phyloP scores from a whole-genome alignment of 2,888 invertebrate species.

The Tenthredo distinguenda region DNA sequence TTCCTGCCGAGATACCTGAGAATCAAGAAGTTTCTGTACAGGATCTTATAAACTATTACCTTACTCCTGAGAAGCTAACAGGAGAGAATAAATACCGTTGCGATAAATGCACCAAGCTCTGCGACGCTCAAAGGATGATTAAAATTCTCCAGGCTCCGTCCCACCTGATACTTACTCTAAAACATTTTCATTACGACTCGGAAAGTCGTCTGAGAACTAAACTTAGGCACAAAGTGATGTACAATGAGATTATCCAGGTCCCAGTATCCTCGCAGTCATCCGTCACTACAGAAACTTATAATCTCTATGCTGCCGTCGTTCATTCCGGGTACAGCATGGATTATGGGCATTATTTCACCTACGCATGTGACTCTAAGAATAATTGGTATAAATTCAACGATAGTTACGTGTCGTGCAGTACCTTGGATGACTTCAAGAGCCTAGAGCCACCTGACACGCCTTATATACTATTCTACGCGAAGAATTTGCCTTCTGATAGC shows the following conservation, averaged over 20 bases:
- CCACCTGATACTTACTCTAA: constrained; percentile 89
- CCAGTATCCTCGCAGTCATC: constrained; percentile 68
- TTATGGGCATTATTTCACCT: constrained; percentile 93
- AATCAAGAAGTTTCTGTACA: constrained; percentile 84
- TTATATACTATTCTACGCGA: constrained; percentile 89
- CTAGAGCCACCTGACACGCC: constrained; percentile 88
- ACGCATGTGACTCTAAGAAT: constrained; percentile 84
- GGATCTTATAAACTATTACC: constrained; percentile 87
- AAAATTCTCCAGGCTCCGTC: constrained; percentile 87
- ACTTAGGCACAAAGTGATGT: constrained; percentile 85
- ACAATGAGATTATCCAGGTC: constrained; percentile 81
- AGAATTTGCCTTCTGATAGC: constrained; percentile 69
- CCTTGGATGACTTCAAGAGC: constrained; percentile 82
- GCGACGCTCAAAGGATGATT: constrained; percentile 88
- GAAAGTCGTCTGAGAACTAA: constrained; percentile 88
- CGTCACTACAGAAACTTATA: constrained; percentile 80
- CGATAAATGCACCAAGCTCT: constrained; percentile 86
- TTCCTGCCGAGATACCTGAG: constrained; percentile 81
- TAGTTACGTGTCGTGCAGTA: constrained; percentile 83
- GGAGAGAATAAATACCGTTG: constrained; percentile 93
- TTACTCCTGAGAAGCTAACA: constrained; percentile 87
- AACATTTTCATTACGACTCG: constrained; percentile 88
- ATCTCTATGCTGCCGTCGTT: constrained; percentile 90
- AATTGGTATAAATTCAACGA: constrained; percentile 92
- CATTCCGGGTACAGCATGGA: constrained; percentile 91